Conservation (phyloP, 2,113 vertebrate genomes). For the Laticauda laticaudata region DNA sequence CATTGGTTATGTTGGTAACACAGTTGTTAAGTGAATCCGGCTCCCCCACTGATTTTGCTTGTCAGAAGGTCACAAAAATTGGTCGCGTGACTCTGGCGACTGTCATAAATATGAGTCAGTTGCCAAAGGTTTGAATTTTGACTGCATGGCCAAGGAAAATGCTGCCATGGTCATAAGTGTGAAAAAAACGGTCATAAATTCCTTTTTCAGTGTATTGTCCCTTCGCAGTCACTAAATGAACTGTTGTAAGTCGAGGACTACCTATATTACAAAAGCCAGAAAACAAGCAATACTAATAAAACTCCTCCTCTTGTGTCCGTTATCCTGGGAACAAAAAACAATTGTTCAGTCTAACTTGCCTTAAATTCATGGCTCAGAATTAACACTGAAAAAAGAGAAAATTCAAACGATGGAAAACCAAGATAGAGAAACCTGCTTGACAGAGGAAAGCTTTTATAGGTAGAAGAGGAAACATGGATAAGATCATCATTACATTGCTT, state of each 20-base stretch:
- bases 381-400: background rate
- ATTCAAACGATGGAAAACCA: background rate
- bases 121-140: background rate
- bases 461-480: background rate
- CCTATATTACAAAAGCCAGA: background rate
- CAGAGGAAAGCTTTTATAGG: background rate
- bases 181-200: background rate
- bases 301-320: no score
- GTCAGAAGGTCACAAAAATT: background rate
- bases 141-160: background rate
- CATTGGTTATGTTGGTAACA: background rate
- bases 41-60: background rate
- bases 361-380: background rate
- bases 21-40: background rate
- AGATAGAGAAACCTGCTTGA: background rate
- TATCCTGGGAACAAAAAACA: no score
- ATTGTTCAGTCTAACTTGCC: background rate
- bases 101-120: background rate
- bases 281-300: background rate
- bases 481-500: background rate
- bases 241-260: background rate
- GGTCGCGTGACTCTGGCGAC: background rate
- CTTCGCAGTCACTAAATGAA: background rate
- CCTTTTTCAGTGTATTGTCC: background rate
- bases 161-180: background rate